These are phyloP conservation scores for Florisuga fusca DNA, from an alignment of 2,797 vertebrate species.

Conservation along the genomic window DNA sequence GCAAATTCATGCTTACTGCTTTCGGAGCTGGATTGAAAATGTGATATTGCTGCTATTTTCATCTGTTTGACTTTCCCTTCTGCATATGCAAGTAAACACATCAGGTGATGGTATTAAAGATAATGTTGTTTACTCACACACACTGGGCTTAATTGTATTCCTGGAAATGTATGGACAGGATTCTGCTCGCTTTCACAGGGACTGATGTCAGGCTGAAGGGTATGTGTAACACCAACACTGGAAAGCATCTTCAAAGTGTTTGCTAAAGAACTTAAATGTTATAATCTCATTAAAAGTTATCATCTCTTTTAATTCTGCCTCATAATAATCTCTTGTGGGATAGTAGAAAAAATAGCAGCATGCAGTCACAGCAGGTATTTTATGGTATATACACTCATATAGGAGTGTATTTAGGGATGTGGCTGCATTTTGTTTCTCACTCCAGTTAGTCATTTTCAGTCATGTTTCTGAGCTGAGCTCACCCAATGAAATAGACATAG, in stretches of 20 bases:
- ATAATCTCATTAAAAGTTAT: constrained; percentile 53
- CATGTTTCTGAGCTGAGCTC: background rate
- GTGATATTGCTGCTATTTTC: background rate
- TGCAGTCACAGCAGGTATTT: constrained; percentile 63
- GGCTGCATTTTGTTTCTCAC: constrained; percentile 60
- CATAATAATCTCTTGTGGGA: constrained; percentile 61
- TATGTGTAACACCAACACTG: constrained; percentile 24
- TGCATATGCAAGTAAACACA: constrained; percentile 39
- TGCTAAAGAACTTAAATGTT: constrained; percentile 57
- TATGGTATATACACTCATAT: background rate
- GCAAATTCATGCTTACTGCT: background rate
- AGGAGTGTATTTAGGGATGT: background rate
- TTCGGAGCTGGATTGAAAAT: constrained; percentile 1
- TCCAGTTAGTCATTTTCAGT: constrained; percentile 35
- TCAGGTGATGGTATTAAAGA: constrained; percentile 43
- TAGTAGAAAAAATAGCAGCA: constrained; percentile 44
- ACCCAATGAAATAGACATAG: constrained; percentile 15
- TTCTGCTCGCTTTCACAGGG: background rate
- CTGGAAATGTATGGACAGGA: background rate
- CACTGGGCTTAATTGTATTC: background rate
- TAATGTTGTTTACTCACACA: constrained; percentile 36
- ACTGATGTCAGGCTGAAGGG: background rate
- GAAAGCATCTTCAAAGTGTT: constrained; percentile 43
- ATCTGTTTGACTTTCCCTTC: constrained; percentile 20
- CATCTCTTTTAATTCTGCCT: constrained; percentile 48